Percentiles rank a stretch among this genome's conserved stretches.
Conservation (phyloP, 2,888 invertebrate genomes). For the Metopia argyrocephala region DNA sequence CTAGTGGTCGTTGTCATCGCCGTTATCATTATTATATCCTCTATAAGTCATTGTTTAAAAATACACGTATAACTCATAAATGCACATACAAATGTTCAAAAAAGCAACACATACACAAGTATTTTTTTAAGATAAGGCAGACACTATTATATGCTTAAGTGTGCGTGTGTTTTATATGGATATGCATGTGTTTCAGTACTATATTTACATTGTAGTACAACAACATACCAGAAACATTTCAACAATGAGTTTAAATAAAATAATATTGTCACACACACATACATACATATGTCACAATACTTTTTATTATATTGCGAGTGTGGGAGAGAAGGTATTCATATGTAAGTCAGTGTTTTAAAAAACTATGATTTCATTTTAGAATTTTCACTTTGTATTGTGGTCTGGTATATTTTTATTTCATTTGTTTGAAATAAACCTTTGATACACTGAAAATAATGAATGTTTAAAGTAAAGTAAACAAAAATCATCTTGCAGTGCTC, state of each 20-base stretch:
- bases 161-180: not conserved
- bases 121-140: conserved; percentile 1
- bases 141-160: not conserved
- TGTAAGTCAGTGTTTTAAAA: conserved; percentile 20
- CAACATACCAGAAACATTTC: not conserved
- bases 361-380: conserved; percentile 51
- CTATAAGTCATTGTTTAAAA: conserved; percentile 60
- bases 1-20: conserved; percentile 1
- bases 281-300: not conserved
- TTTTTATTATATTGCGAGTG: not conserved
- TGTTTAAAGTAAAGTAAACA: not conserved
- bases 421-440: not conserved
- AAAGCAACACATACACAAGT: conserved; percentile 19
- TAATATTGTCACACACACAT: not conserved
- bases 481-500: no score
- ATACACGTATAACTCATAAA: conserved; percentile 28
- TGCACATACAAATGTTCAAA: not conserved
- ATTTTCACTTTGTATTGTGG: conserved; percentile 4
- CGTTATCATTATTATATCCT: no score
- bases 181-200: not conserved
- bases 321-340: not conserved
- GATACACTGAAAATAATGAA: conserved; percentile 26
- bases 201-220: no score
- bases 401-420: not conserved
- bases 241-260: not conserved